These are phyloP conservation scores for Folsomia manolachei DNA, from an alignment of 2,888 invertebrate genomes.

Conservation along the genomic window DNA sequence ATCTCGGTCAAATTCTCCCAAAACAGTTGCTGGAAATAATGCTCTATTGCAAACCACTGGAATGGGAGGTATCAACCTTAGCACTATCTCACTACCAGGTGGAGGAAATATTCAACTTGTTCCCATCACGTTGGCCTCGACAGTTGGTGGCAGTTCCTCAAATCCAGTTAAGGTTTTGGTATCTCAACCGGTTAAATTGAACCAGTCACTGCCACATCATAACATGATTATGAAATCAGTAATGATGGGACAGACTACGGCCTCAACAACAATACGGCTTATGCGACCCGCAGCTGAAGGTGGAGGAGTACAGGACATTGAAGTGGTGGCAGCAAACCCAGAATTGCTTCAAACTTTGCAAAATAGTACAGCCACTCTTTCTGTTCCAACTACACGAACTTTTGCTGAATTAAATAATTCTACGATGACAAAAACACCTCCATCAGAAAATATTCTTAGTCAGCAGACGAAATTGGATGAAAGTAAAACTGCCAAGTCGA, in stretches of 20 bases:
- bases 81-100: conserved; percentile 34
- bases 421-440: not conserved
- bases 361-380: not conserved
- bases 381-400: not conserved
- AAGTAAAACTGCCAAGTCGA: not conserved
- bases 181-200: conserved; percentile 47
- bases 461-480: not conserved
- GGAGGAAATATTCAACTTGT: conserved; percentile 42
- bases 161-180: conserved; percentile 52
- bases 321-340: conserved; percentile 29
- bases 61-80: conserved; percentile 31
- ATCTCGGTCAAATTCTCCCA: conserved; percentile 41
- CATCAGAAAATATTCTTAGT: not conserved
- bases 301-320: conserved; percentile 16
- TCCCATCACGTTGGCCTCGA: conserved; percentile 44
- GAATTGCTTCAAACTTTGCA: conserved; percentile 50
- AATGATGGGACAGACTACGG: conserved; percentile 44
- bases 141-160: conserved; percentile 28
- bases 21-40: conserved; percentile 33
- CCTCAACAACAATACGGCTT: conserved; percentile 42
- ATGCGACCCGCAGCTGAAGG: conserved; percentile 34
- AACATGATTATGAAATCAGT: conserved; percentile 51
- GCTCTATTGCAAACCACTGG: conserved; percentile 32
- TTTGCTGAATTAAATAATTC: not conserved
- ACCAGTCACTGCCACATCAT: conserved; percentile 33